Base-by-base conservation (phyloP, 2,113 vertebrate genomes). In the Galeopterus variegatus region DNA sequence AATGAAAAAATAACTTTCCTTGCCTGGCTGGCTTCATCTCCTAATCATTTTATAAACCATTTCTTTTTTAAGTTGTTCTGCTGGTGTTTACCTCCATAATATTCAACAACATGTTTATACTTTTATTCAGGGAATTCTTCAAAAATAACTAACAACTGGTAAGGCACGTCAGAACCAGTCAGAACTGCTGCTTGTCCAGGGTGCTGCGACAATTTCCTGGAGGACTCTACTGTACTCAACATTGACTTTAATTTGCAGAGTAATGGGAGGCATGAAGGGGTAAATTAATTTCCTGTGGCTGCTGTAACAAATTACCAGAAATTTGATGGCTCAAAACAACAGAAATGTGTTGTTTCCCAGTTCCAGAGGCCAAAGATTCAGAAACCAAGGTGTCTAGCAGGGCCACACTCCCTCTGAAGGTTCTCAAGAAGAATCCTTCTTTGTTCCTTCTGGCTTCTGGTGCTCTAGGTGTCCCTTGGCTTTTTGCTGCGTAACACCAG, bases 41-140 rank as follows among this genome's bases (percentile, higher is more conserved):
- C 14, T 58, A 76, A 75, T 33, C 6, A 83, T 54, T 77, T 60
- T 31, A 50, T 4, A 69, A 58, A 86, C 1, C 11, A 64, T 58
- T 83, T 90, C 18, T 79, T 21, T 70, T 86, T 88, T 69, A 75
- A 92, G 24, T 89, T 76, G 6, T 79, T 88, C 54, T 77, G 70
- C 33, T 41, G 18, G 7, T 45, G 31, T 23, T 73, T 83, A 73
- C 31, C 10, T 82, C 36, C 11, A 65, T n/a, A 76, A 72, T 24
- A 52, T 52, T 92, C 18, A 92, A 18, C 41, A 52, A 86, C 69
- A 65, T 14, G 7, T 36, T 88, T 31, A 45, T 15, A 77, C 21
- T 90, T 72, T 95, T 80, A 91, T 79, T 79, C 21, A 52, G 0
- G 1, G 14, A 28, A 3, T 72, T 88, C 54, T 72, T 88, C 48